Percentiles rank a stretch among this genome's conserved stretches.
Evolutionary conservation across 1,140 invertebrate genomes (phyloP).

Genomic region (Orussus abietinus): DNA sequence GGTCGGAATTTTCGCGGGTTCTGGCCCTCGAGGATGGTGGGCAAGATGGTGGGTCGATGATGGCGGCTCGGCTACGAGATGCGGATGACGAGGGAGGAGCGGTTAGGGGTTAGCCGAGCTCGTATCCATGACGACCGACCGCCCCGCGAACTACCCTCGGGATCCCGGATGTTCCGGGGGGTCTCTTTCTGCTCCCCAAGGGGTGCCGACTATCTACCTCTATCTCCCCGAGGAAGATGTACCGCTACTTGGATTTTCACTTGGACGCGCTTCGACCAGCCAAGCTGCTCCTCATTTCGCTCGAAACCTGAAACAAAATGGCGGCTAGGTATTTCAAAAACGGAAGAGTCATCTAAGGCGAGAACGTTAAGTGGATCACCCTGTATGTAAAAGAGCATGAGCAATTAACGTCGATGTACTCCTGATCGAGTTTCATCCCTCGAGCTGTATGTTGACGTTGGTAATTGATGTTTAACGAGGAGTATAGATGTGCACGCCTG

Average conservation of each 20-base stretch:
- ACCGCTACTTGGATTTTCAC: conserved; percentile 23
- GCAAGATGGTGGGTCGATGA: conserved; percentile 55
- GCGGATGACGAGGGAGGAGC: conserved; percentile 26
- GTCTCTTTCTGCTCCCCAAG: conserved; percentile 5
- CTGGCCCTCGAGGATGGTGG: too few relatives aligned
- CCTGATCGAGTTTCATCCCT: too few relatives aligned
- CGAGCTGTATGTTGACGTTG: conserved; percentile 28
- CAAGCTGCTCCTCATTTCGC: conserved; percentile 1
- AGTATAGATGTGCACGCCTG: conserved; percentile 23
- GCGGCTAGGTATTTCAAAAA: too few relatives aligned
- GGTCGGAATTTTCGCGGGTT: conserved; percentile 17
- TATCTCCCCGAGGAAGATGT: conserved; percentile 10
- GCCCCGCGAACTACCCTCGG: conserved; percentile 46
- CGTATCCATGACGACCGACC: conserved; percentile 54
- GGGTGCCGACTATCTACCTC: too few relatives aligned
- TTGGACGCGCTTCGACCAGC: conserved; percentile 8
- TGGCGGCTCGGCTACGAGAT: conserved; percentile 42
- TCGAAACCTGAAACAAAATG: too few relatives aligned
- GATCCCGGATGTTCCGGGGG: conserved; percentile 39
- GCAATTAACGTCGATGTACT: too few relatives aligned
- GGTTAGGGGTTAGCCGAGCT: conserved; percentile 38
- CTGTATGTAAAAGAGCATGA: too few relatives aligned
- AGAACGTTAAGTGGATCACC: too few relatives aligned
- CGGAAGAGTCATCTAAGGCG: too few relatives aligned
- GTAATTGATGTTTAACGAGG: conserved; percentile 45